Evolutionary conservation across 2,797 vertebrate species (phyloP).

Genomic region (Uromys caudimaculatus): DNA sequence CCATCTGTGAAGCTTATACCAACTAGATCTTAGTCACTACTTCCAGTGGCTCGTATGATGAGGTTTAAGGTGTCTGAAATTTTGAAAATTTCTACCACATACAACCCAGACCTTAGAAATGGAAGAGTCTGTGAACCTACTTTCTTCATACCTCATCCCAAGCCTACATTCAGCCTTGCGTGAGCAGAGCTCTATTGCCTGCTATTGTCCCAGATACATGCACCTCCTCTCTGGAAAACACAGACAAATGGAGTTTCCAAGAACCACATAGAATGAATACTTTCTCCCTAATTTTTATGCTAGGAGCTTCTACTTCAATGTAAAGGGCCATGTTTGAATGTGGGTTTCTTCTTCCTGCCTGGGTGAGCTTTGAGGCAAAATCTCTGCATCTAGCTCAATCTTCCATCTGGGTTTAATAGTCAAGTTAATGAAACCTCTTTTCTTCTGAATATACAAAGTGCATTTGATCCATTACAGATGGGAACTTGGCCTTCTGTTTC

Average conservation of each 20-base stretch:
- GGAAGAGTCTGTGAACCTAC: not conserved
- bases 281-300: not conserved
- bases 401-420: not conserved
- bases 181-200: not conserved
- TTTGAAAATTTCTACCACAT: not conserved
- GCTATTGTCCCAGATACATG: no score
- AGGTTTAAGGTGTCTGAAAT: not conserved
- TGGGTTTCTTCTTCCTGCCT: not conserved
- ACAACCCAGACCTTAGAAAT: not conserved
- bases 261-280: not conserved
- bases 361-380: no score
- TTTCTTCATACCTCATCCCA: not conserved
- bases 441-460: not conserved
- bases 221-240: not conserved
- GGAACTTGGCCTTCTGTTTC: not conserved
- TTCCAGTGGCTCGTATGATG: slow-evolving; percentile 23
- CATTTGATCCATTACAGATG: not conserved
- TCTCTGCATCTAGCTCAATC: not conserved
- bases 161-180: not conserved
- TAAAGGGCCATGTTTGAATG: not conserved
- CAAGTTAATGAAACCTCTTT: not conserved
- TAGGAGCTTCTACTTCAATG: accelerated
- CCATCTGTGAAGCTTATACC: not conserved
- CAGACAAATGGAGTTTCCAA: not conserved
- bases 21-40: not conserved